Base-by-base conservation (phyloP, 35 echinoderm and acorn worm genomes). In the Stichopus chloronotus region DNA sequence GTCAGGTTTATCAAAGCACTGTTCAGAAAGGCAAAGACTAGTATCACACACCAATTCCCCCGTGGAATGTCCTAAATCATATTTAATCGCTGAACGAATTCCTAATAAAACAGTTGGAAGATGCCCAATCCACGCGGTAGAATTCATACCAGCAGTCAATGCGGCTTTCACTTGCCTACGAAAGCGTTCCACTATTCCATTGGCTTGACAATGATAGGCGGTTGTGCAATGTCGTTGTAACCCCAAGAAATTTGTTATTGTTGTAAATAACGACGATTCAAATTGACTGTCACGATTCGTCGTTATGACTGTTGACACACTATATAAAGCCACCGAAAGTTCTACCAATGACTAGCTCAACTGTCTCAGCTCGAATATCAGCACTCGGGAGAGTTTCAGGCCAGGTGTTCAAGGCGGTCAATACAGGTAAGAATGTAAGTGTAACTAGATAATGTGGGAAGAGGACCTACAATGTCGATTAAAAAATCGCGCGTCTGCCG, bases 41-140 rank as follows among this genome's bases (percentile, higher is more conserved):
- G 93, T 94, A n/a, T 78, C 93, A 85, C 55, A 91, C n/a, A 94
- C 88, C 21, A 84, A 8, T 58, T 94, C 88, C 16, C 88, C 88
- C 10, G 88, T 1, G 30, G 30, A 43, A 43, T 43, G 30, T 43
- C 30, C 30, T 43, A 43, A 43, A 43, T 43, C 3, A 1, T 43
- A 43, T 43, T 43, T 43, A 43, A 43, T 43, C 52, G 8, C 19
- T 76, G 7, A 76, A 21, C 7, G 7, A 21, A 11, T 24, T 76
- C 72, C 72, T 76, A 11, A 0, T 12, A 5, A 76, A 76, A 76
- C 14, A 6, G 10, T 0, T 21, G 72, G 72, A 24, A 76, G 72
- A 24, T 76, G 14, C 25, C 10, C 72, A 76, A 17, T 24, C 72
- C 72, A 5, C 4, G 16, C 9, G 14, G 72, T 76, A 17, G 72